phyloP scores from a whole-genome alignment of 2,888 invertebrate species.

The Lepidochrysops patricia region DNA sequence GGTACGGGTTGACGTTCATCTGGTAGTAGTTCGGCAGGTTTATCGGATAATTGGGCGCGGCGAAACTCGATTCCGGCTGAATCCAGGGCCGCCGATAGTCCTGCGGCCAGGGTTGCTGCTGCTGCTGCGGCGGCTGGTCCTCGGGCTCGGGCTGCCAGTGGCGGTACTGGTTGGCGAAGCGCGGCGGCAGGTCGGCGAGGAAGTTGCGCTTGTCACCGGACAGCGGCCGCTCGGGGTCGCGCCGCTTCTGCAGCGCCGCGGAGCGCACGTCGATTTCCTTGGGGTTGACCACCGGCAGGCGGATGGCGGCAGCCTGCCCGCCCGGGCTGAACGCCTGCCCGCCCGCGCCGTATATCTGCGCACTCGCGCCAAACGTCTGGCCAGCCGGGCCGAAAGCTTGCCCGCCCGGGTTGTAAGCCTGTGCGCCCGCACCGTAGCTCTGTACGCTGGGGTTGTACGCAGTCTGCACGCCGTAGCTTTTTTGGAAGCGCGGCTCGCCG shows the following conservation, averaged over 20 bases:
- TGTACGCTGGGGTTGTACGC: slow-evolving; percentile 47
- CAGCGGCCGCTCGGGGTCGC: slow-evolving; percentile 50
- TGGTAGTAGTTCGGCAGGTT: slow-evolving; percentile 45
- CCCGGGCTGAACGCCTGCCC: slow-evolving; percentile 43
- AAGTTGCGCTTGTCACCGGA: slow-evolving; percentile 64
- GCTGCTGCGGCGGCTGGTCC: slow-evolving; percentile 24
- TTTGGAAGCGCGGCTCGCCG: slow-evolving; percentile 40
- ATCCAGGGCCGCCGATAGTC: neutral
- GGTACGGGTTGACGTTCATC: slow-evolving; percentile 40
- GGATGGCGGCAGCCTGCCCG: slow-evolving; percentile 27
- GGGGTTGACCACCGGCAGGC: slow-evolving; percentile 65
- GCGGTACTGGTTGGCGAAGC: slow-evolving; percentile 64
- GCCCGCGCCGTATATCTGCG: slow-evolving; percentile 44
- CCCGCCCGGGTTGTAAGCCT: slow-evolving; percentile 45
- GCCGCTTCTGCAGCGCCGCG: slow-evolving; percentile 64
- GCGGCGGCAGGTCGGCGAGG: slow-evolving; percentile 58
- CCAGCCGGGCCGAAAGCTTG: slow-evolving; percentile 37
- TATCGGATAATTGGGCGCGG: slow-evolving; percentile 32
- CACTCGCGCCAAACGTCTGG: slow-evolving; percentile 28
- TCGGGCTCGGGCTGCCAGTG: slow-evolving; percentile 61
- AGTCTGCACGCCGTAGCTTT: slow-evolving; percentile 52
- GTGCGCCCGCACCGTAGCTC: slow-evolving; percentile 35
- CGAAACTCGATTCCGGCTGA: slow-evolving; percentile 29
- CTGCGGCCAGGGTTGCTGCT: neutral
- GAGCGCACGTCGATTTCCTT: slow-evolving; percentile 70